Percentiles rank a stretch among this genome's conserved stretches.
Evolutionary conservation across 2,888 invertebrate genomes (phyloP).

Genomic region (Neoitamus cyanurus): DNA sequence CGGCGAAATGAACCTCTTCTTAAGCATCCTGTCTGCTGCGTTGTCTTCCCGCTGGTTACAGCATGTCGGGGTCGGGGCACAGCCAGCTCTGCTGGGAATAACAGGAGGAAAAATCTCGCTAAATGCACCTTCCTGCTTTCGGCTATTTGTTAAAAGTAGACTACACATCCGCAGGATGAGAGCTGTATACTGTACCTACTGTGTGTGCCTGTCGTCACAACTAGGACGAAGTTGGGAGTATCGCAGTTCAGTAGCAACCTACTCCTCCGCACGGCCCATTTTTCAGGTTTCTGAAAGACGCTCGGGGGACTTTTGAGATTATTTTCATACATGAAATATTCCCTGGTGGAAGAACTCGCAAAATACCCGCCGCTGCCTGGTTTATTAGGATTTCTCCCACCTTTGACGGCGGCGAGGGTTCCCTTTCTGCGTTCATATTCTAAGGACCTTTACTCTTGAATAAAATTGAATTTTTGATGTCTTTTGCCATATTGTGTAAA

Average conservation of each 20-base stretch:
- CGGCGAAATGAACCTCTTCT: neutral
- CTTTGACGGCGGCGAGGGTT: neutral
- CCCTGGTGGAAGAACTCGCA: neutral
- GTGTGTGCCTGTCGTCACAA: neutral
- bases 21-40: neutral
- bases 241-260: neutral
- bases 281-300: neutral
- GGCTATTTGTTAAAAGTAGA: neutral
- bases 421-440: neutral
- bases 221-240: neutral
- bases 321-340: slow-evolving; percentile 23
- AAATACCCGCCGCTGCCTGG: neutral
- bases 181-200: neutral
- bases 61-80: neutral
- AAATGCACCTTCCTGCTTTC: neutral
- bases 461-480: neutral
- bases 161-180: neutral
- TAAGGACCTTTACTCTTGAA: neutral
- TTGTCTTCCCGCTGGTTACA: neutral
- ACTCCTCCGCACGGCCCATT: neutral
- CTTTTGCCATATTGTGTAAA: neutral
- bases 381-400: slow-evolving; percentile 2
- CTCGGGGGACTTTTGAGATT: neutral
- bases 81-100: too few relatives aligned
- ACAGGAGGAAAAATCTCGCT: neutral